Percentiles rank a stretch among this genome's conserved stretches.
Evolutionary conservation across 2,888 invertebrate genomes (phyloP).

Genomic region (Timandra comae): DNA sequence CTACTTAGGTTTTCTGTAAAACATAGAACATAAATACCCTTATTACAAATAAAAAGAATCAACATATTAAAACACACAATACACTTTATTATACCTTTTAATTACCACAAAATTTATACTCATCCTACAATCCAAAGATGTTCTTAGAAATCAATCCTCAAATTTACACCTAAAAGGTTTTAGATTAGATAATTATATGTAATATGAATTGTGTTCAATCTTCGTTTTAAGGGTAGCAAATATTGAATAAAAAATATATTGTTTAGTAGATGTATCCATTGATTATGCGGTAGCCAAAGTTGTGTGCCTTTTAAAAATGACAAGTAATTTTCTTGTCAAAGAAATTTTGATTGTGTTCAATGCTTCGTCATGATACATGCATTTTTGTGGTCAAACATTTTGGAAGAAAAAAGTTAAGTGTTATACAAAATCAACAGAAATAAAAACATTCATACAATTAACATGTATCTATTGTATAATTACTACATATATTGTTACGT

Average conservation of each 20-base stretch:
- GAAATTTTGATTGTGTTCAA: constrained; percentile 22
- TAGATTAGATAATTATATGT: constrained; percentile 73
- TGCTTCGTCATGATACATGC: too few species aligned
- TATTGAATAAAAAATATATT: constrained; percentile 26
- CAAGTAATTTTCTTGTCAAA: constrained; percentile 54
- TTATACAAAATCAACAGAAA: too few species aligned
- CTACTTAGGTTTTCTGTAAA: too few species aligned
- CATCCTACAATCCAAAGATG: constrained; percentile 33
- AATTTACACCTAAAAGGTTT: constrained; percentile 70
- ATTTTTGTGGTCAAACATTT: too few species aligned
- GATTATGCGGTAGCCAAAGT: constrained; percentile 58
- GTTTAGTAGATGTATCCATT: constrained; percentile 50
- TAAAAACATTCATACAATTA: too few species aligned
- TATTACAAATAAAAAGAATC: too few species aligned
- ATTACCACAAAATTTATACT: constrained; percentile 10
- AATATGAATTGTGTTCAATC: constrained; percentile 40
- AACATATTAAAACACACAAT: too few species aligned
- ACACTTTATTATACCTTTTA: too few species aligned
- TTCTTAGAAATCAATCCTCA: constrained; percentile 66
- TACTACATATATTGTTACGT: too few species aligned
- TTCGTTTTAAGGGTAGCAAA: constrained; percentile 37
- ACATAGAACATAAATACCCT: too few species aligned
- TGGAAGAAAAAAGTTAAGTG: too few species aligned
- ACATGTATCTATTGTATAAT: too few species aligned
- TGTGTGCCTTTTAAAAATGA: constrained; percentile 33